Conservation (phyloP, 2,888 invertebrate species). For the Dynastes grantii region DNA sequence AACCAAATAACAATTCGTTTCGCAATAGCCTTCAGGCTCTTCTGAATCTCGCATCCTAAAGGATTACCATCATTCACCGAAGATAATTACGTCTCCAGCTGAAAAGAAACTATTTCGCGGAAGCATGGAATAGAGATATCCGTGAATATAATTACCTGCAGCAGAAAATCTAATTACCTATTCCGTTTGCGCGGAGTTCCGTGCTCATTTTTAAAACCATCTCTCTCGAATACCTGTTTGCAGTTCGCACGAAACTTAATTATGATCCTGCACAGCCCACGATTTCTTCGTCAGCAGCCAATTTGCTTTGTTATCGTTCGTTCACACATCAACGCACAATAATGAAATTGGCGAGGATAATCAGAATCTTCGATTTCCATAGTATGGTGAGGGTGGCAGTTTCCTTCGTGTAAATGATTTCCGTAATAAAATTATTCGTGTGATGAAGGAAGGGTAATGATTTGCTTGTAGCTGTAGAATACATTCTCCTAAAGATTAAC, state of each 20-base stretch:
- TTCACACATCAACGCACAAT: slow-evolving; percentile 39
- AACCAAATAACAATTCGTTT: neutral
- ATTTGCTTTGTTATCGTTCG: slow-evolving; percentile 37
- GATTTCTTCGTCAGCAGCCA: slow-evolving; percentile 18
- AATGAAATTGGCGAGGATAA: slow-evolving; percentile 26
- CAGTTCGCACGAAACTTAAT: neutral
- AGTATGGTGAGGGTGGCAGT: neutral
- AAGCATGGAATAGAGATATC: neutral
- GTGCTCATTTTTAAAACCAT: neutral
- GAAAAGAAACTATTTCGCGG: neutral
- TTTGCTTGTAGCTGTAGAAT: neutral
- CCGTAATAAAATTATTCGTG: too few species aligned
- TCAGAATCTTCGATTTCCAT: slow-evolving; percentile 5
- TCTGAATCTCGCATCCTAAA: neutral
- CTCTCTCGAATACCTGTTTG: neutral
- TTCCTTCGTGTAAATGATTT: slow-evolving; percentile 10
- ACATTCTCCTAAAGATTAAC: too few species aligned
- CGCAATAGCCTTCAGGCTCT: neutral
- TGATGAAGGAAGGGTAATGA: neutral
- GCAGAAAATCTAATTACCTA: neutral
- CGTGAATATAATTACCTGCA: neutral
- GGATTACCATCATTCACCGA: neutral
- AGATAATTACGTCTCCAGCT: slow-evolving; percentile 1
- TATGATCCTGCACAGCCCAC: slow-evolving; percentile 6
- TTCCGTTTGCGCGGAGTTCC: neutral